These are phyloP conservation scores for Scylla paramamosain DNA, from an alignment of 1,140 invertebrate genomes.

Conservation along the genomic window DNA sequence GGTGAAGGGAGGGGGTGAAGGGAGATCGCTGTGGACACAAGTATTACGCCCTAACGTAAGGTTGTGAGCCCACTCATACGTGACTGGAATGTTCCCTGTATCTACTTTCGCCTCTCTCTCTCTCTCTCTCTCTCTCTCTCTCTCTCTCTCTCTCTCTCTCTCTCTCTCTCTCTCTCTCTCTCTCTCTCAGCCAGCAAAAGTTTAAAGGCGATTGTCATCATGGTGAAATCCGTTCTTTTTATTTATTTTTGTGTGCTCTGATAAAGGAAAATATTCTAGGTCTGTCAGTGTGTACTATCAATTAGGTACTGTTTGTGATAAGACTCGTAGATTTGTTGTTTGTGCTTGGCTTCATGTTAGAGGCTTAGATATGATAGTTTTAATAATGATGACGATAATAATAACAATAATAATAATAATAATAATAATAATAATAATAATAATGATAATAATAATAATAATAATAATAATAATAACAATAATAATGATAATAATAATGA, in stretches of 20 bases:
- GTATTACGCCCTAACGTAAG: slow-evolving; percentile 63
- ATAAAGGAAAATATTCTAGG: too few relatives aligned
- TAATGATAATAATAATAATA: too few relatives aligned
- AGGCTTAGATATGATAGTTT: not conserved
- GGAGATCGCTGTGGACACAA: slow-evolving; percentile 51
- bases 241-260: not conserved
- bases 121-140: not conserved
- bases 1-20: not conserved
- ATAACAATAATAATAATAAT: not conserved
- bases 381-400: not conserved
- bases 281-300: too few relatives aligned
- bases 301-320: too few relatives aligned
- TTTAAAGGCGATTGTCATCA: not conserved
- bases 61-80: slow-evolving; percentile 55
- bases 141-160: slow-evolving; percentile 26
- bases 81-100: slow-evolving; percentile 46
- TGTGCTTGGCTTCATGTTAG: too few relatives aligned
- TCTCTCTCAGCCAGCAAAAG: not conserved
- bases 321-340: too few relatives aligned
- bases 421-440: too few relatives aligned
- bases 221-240: not conserved
- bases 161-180: slow-evolving; percentile 10
- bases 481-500: not conserved
- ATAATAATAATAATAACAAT: too few relatives aligned
- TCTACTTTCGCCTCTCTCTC: slow-evolving; percentile 30